Evolutionary conservation across 2,888 invertebrate genomes (phyloP).

Genomic region (Hyles lineata): DNA sequence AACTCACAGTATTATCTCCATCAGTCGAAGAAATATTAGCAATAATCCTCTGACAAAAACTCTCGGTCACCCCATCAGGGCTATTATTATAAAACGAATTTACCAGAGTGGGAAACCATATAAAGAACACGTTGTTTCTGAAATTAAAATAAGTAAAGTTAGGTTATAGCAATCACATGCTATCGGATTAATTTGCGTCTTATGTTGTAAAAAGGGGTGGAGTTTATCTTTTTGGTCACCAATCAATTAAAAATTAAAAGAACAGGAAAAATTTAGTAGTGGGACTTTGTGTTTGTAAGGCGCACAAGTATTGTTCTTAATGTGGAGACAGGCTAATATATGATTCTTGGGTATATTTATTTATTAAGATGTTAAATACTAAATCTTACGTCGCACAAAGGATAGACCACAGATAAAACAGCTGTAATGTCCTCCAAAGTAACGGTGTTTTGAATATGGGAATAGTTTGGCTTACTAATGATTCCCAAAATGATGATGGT

Average conservation of each 20-base stretch:
- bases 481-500: constrained; percentile 59
- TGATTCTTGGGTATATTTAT: too few species aligned
- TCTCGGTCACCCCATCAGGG: constrained; percentile 40
- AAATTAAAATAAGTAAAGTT: constrained; percentile 26
- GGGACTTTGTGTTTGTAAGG: too few species aligned
- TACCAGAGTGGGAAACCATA: constrained; percentile 84
- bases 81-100: constrained; percentile 72
- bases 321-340: too few species aligned
- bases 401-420: constrained; percentile 81
- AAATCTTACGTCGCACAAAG: constrained; percentile 85
- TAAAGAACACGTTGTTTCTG: constrained; percentile 77
- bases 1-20: constrained; percentile 10
- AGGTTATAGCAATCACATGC: neutral
- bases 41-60: constrained; percentile 59
- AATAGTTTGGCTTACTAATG: constrained; percentile 76
- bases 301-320: too few species aligned
- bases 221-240: too few species aligned
- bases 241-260: too few species aligned
- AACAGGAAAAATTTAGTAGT: too few species aligned
- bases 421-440: constrained; percentile 77
- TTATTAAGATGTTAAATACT: neutral
- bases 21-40: neutral
- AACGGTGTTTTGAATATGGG: constrained; percentile 82
- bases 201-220: too few species aligned
- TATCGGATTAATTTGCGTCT: neutral